Percentiles rank a stretch among this genome's conserved stretches.
These are phyloP conservation scores for Hepsetus odoe DNA, from an alignment of 2,113 vertebrate species.

Conservation along the genomic window DNA sequence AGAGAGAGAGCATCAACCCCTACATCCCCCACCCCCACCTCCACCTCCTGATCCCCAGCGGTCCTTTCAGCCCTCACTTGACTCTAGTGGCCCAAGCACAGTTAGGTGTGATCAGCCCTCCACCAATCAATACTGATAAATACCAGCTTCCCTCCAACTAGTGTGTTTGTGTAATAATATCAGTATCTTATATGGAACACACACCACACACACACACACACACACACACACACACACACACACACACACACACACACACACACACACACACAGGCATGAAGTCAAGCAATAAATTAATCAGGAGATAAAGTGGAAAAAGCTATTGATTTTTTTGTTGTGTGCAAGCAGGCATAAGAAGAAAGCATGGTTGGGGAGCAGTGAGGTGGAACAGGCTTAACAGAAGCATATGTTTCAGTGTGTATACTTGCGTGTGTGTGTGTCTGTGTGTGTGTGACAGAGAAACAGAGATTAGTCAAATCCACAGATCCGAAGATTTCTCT, in stretches of 20 bases:
- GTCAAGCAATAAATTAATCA: constrained; percentile 59
- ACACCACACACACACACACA: constrained; percentile 42
- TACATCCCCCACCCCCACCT: no score
- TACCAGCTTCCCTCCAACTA: constrained; percentile 64
- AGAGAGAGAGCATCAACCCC: constrained; percentile 23
- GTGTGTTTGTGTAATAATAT: constrained; percentile 76
- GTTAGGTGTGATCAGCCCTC: constrained; percentile 58
- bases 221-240: constrained; percentile 45
- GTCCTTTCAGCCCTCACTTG: constrained; percentile 64
- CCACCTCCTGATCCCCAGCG: no score
- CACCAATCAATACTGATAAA: constrained; percentile 54
- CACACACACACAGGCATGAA: constrained; percentile 47
- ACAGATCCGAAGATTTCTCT: not conserved
- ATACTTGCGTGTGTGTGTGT: not conserved
- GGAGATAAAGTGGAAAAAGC: constrained; percentile 67
- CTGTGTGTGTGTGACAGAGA: not conserved
- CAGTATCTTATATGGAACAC: constrained; percentile 74
- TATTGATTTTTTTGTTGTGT: constrained; percentile 83
- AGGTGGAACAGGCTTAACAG: constrained; percentile 56
- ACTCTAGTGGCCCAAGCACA: constrained; percentile 67
- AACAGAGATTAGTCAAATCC: no score
- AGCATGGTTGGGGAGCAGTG: constrained; percentile 70
- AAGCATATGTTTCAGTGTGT: constrained; percentile 29
- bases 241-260: constrained; percentile 43
- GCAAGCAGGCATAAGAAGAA: constrained; percentile 74